A percentile compares a stretch with the other conserved stretches of the same genome.
Evolutionary conservation across 2,797 vertebrate genomes (phyloP).

Genomic region (Chaetophractus vellerosus): DNA sequence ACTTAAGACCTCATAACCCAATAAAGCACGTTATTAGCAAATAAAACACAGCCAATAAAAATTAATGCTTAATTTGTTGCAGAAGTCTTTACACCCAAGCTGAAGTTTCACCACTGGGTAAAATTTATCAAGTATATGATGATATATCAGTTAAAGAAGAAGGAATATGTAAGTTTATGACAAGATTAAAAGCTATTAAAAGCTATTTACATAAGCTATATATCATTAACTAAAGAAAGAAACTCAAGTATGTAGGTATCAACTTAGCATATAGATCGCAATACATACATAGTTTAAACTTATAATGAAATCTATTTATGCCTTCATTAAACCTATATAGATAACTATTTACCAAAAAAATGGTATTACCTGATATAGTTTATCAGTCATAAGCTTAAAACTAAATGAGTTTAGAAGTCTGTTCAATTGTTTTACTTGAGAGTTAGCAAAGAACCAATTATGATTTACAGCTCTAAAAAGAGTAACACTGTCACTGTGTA

Average conservation of each 20-base stretch:
- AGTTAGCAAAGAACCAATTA: background rate
- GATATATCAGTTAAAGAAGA: constrained; percentile 67
- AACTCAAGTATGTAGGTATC: constrained; percentile 75
- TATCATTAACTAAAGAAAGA: constrained; percentile 79
- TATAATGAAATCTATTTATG: constrained; percentile 24
- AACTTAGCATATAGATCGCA: constrained; percentile 67
- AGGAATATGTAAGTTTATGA: constrained; percentile 70
- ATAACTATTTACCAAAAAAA: constrained; percentile 49
- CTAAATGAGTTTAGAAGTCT: background rate
- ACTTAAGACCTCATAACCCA: constrained; percentile 68
- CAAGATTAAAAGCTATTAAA: constrained; percentile 75
- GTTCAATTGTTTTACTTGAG: constrained; percentile 18
- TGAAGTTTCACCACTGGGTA: constrained; percentile 75
- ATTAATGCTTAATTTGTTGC: constrained; percentile 88
- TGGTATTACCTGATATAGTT: background rate
- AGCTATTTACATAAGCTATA: constrained; percentile 77
- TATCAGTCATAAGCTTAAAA: constrained; percentile 48
- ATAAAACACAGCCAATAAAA: constrained; percentile 87
- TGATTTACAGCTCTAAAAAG: background rate
- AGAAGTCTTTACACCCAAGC: constrained; percentile 87
- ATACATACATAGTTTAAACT: constrained; percentile 47
- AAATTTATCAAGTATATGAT: constrained; percentile 81
- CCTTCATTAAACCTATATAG: constrained; percentile 55
- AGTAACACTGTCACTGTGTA: background rate
- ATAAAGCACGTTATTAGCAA: constrained; percentile 90